Evolutionary conservation across 2,113 vertebrate species (phyloP), one percentile per base, ranked within the genome.

Genomic region (Rhinogobius similis): DNA sequence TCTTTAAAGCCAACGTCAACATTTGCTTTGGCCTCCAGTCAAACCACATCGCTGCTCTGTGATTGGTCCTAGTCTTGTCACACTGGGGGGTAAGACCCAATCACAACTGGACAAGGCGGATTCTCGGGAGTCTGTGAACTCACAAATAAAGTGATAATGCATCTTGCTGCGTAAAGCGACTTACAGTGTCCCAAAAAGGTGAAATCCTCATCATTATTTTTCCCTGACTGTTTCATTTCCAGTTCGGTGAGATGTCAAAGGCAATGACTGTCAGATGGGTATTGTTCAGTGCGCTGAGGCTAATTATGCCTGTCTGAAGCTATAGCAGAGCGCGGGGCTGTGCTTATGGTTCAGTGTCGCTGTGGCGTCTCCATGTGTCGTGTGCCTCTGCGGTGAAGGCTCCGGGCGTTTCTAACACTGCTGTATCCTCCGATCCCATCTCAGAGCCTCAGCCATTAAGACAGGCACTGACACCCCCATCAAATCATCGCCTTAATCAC

Each of bases 371-470:
- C 90, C 86, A 79, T 84, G 85, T 87, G 78, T 82, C 82, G 75
- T 80, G 83, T 70, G 81, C 86, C 79, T 85, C 84, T 68, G 81
- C 83, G 81, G 85, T 85, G 32, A 66, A 72, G 78, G 86, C 87
- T 90, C 52, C 80, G 78, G 90, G 90, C 89, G 66, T 88, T 83
- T 82, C 85, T 84, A 83, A 84, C 89, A 88, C 86, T 73, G 69
- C 65, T 87, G 90, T 93, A 86, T 90, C 88, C 73, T 90, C 83
- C 81, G 77, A 88, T 92, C 78, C 82, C 79, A 69, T 86, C 89
- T 86, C 85, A 77, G 53, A 78, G 88, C 86, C 76, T 88, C 86
- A 91, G 83, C 91, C 87, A 92, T 91, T 87, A 88, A 83, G 46
- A 79, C 9, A 73, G 43, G 79, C 78, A 82, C 87, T 89, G 85